These are phyloP conservation scores for Trissoscelio sp. DNA, from an alignment of 2,888 invertebrate species.

Conservation along the genomic window DNA sequence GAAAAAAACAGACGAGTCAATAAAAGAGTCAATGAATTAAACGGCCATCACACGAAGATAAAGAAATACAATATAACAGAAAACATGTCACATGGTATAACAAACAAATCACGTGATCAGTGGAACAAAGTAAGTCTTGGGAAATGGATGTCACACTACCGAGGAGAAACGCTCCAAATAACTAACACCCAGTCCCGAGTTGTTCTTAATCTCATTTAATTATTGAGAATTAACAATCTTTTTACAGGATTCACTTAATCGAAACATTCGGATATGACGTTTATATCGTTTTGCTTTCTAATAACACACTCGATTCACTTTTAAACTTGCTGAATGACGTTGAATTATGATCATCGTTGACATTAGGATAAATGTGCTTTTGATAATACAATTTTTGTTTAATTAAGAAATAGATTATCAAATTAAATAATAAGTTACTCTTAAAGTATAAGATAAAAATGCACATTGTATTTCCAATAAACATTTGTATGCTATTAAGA, in stretches of 20 bases:
- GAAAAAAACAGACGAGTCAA: constrained; percentile 71
- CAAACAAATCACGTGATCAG: constrained; percentile 9
- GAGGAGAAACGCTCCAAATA: constrained; percentile 35
- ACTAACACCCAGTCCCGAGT: constrained; percentile 49
- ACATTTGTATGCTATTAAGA: too few species aligned
- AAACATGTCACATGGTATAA: constrained; percentile 34
- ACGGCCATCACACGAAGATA: constrained; percentile 28
- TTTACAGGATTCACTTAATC: constrained; percentile 46
- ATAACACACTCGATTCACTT: constrained; percentile 31
- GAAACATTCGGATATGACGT: constrained; percentile 48
- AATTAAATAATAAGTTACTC: too few species aligned
- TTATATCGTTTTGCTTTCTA: constrained; percentile 24
- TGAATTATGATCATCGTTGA: too few species aligned
- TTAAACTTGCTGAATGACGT: too few species aligned
- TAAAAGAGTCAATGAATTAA: background rate
- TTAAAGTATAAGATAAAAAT: too few species aligned
- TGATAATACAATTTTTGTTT: too few species aligned
- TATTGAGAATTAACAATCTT: constrained; percentile 51
- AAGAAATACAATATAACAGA: constrained; percentile 29
- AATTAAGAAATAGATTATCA: too few species aligned
- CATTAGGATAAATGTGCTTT: too few species aligned
- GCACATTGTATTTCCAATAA: too few species aligned
- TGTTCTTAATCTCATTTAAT: constrained; percentile 57
- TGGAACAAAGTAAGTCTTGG: background rate
- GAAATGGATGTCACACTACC: constrained; percentile 10